A percentile compares a stretch with the other conserved stretches of the same genome.
Evolutionary conservation across 1,140 invertebrate genomes (phyloP).

Genomic region (Zaprionus davidi): DNA sequence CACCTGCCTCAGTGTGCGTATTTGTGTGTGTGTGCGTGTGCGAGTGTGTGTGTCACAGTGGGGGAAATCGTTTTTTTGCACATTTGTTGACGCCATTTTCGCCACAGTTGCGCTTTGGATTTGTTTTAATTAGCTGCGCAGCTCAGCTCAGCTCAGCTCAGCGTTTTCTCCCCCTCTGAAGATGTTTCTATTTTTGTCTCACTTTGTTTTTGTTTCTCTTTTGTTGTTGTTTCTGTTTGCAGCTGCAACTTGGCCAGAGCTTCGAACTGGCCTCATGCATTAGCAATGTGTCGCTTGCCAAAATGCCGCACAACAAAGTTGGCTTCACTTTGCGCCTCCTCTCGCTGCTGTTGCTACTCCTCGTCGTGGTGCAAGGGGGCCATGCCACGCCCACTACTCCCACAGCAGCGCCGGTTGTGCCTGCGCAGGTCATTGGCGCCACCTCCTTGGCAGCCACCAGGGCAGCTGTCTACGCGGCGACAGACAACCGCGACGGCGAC

Average conservation of each 20-base stretch:
- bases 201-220: conserved; percentile 1
- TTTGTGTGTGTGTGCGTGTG: conserved; percentile 18
- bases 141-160: no score
- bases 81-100: conserved; percentile 19
- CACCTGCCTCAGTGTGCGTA: conserved; percentile 40
- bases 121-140: conserved; percentile 66
- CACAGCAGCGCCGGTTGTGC: conserved; percentile 37
- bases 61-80: conserved; percentile 50
- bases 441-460: conserved; percentile 58
- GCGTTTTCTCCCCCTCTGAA: conserved; percentile 36
- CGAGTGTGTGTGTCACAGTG: conserved; percentile 1
- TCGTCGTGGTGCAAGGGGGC: background rate
- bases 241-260: conserved; percentile 30
- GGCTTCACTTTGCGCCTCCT: conserved; percentile 46
- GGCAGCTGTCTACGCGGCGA: conserved; percentile 32
- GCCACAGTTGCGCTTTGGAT: conserved; percentile 45
- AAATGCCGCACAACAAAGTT: conserved; percentile 64
- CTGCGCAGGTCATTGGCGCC: conserved; percentile 52
- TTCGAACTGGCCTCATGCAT: conserved; percentile 34
- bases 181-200: conserved; percentile 30
- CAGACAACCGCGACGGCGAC: conserved; percentile 3
- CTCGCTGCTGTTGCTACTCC: conserved; percentile 28
- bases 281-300: conserved; percentile 68
- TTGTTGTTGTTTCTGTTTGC: background rate
- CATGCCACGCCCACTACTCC: conserved; percentile 33